Base-by-base conservation (phyloP, 2,888 invertebrate genomes). In the Octodonta nipae region DNA sequence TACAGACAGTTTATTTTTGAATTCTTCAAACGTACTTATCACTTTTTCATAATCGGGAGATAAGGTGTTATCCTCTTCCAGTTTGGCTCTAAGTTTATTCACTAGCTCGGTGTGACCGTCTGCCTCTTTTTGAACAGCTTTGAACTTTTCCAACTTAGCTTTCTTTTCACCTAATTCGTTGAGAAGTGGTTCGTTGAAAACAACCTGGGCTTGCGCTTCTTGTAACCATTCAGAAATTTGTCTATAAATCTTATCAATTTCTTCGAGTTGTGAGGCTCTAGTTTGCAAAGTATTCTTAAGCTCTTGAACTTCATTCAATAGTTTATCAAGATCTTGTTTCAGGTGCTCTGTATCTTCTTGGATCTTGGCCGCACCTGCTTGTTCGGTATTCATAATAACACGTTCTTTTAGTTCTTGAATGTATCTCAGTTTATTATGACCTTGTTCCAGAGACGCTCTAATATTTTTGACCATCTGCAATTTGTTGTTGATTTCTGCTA, bases 101-200 rank as follows among this genome's bases (percentile, higher is more conserved):
- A 87, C 73, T 15, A 81, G 67, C 39, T 87, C 87, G 33, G 68
- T 75, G 45, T 89, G 86, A 0, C 78, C 75, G 35, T 73, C 74
- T 26, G 88, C 77, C 50, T 93, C 91, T 41, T 86, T 73, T 46
- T 80, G 78, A 30, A 88, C 71, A 0, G 78, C 75, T 52, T 77
- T 82, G 59, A 82, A 83, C 58, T 89, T 92, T 56, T 93, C 92
- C 12, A 91, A 56, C 26, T 82, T 77, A 0, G 88, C 81, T 46
- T 85, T 79, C 61, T 92, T 93, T 55, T 93, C 93, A 31, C 87
- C 84, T 2, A 92, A 64, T 55, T 92, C 91, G 49, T 86, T 83
- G 15, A 83, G 70, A 37, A 74, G 72, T 6, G 70, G 71, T 49
- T 81, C 78, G 38, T 79, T 75, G 2, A 76, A 73, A 51, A 79